Evolutionary conservation across 2,888 invertebrate genomes (phyloP), one percentile per base, ranked within the genome.

Genomic region (Nasonia oneida): DNA sequence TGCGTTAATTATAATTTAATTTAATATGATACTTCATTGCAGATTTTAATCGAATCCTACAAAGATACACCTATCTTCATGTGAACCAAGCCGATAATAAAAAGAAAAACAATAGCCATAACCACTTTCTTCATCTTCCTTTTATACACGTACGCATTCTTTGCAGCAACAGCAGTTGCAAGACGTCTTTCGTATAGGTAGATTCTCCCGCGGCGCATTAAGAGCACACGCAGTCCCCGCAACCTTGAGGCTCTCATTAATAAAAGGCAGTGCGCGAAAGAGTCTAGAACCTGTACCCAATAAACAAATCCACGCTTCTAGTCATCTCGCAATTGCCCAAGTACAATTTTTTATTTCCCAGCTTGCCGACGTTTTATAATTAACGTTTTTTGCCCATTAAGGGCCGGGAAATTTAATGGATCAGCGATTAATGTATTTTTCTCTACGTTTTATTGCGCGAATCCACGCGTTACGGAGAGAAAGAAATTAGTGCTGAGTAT

Each of bases 241-340:
- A 77, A 77, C 77, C 77, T 77, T 77, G 57, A 77, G 61, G 77
- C n/a, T 23, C 57, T n/a, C 57, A 61, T 77, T 77, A 77, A 76
- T 76, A 57, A 76, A 76, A 76, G 33, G 37, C 53, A 37, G 29
- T 50, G 29, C 12, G 1, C 37, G 2, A 61, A 42, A 77, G 29
- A 4, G 23, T 50, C 50, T 14, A 61, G 50, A 77, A 77, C 61
- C 61, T 77, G 77, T 77, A 42, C 61, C 33, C 37, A 77, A 61
- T 77, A 57, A 39, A 57, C 76, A 57, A 75, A 33, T 75, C 18
- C 75, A 47, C 73, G n/a, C 14, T 29, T 12, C 14, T 39, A 2
- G 73, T 12, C 10, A 50, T 71, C 71, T 39, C 42, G 39, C 39
- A 39, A n/a, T 39, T 71, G 71, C 3, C 47, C 47, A 10, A 47